Base-by-base conservation (phyloP, 2,888 invertebrate genomes). In the Cosmorhoe ocellata region DNA sequence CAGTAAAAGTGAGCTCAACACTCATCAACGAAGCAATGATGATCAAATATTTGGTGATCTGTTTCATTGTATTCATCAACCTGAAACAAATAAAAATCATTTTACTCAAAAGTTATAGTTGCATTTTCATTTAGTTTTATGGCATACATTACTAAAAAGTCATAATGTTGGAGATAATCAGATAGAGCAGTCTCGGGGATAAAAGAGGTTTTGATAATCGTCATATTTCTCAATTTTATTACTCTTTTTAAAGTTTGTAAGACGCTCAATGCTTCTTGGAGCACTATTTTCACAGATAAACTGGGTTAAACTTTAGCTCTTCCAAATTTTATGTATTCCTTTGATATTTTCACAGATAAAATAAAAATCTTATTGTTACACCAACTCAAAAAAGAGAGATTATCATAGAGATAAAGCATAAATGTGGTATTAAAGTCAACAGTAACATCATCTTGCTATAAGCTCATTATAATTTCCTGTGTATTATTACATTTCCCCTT, bases 1-100 rank as follows among this genome's bases (percentile, higher is more conserved):
- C 88, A 1, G 79, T 89, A 9, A 81, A 72, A 28, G 79, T 86
- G 5, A 87, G 67, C 56, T 85, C 79, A 3, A 81, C 82, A 12
- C 84, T 84, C 84, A 86, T 85, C 53, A 90, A 51, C 4, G 87
- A 86, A 11, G 83, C 76, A 34, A 88, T 80, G 53, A 89, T 84
- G 41, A 87, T 78, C 14, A 89, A 56, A 53, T 85, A 86, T 63
- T 82, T 88, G 14, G 77, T 75, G 13, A 81, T 66, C 56, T 79
- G 81, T 67, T 84, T 79, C 89, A 89, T 89, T 63, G 36, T 73
- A 53, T 33, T 40, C 42, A 44, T 36, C 18, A 42, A 51, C 48
- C 64, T 64, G 64, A 26, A 66, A 66, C 64, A 66, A 63, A 49
- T 3, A 56, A 46, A 54, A 40, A 3, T 18, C 18, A 18, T 18